These are phyloP conservation scores for Leptinotarsa lineolata DNA, from an alignment of 1,140 invertebrate species.

Conservation along the genomic window DNA sequence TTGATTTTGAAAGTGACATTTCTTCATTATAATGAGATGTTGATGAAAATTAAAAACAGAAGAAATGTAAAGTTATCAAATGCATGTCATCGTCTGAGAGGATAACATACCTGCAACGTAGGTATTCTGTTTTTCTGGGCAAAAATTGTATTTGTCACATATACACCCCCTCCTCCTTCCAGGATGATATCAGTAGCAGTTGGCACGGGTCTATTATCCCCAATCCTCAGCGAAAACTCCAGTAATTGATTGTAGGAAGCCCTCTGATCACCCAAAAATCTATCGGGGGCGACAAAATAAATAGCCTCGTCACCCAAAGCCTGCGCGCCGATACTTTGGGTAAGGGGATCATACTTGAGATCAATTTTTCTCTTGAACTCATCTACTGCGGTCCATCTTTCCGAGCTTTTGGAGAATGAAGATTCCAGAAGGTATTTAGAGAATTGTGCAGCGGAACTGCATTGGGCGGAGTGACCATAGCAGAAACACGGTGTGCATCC, in stretches of 20 bases:
- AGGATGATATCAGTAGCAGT: conserved; percentile 83
- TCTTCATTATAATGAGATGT: too few relatives aligned
- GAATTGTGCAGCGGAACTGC: conserved; percentile 83
- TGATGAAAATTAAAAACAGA: too few relatives aligned
- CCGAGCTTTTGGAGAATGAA: conserved; percentile 78
- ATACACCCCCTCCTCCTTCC: conserved; percentile 73
- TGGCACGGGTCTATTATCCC: conserved; percentile 72
- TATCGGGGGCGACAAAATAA: conserved; percentile 87
- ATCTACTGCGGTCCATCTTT: conserved; percentile 84
- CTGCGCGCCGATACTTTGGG: conserved; percentile 77
- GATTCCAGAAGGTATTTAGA: conserved; percentile 73
- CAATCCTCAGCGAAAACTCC: conserved; percentile 85
- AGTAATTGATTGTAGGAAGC: conserved; percentile 93
- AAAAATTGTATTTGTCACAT: conserved; percentile 84
- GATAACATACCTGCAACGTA: conserved; percentile 61
- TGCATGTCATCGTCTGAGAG: too few relatives aligned
- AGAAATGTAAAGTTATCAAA: too few relatives aligned
- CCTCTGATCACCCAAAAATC: conserved; percentile 92
- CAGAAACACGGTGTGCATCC: conserved; percentile 99
- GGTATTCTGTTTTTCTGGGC: conserved; percentile 88
- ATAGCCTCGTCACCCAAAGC: conserved; percentile 75
- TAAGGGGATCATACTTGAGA: conserved; percentile 75
- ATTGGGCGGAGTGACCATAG: conserved; percentile 95
- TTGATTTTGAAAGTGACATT: too few relatives aligned
- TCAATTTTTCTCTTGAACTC: conserved; percentile 59